These are phyloP conservation scores for Drepana arcuata DNA, from an alignment of 1,140 invertebrate genomes.

Conservation along the genomic window DNA sequence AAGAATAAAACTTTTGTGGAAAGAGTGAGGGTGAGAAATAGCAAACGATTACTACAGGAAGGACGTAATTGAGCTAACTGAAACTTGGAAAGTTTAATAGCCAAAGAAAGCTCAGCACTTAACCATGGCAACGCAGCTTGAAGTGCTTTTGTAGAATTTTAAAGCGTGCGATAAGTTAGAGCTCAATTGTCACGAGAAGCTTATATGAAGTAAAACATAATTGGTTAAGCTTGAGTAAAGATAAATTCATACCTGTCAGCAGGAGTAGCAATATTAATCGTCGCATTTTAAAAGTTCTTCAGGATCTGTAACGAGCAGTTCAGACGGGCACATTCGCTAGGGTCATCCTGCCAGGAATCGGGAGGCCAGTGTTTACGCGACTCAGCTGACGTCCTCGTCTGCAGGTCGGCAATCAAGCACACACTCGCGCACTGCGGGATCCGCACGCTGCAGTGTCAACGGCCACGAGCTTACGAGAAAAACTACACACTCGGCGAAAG, in stretches of 20 bases:
- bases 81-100: too few species aligned
- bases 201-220: too few species aligned
- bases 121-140: too few species aligned
- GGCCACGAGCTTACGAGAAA: slow-evolving; percentile 59
- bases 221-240: too few species aligned
- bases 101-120: too few species aligned
- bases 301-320: slow-evolving; percentile 18
- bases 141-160: too few species aligned
- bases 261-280: slow-evolving; percentile 42
- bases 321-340: slow-evolving; percentile 25
- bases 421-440: slow-evolving; percentile 68
- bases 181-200: too few species aligned
- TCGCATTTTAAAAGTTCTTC: slow-evolving; percentile 45
- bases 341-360: slow-evolving; percentile 34
- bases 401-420: slow-evolving; percentile 59
- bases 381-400: slow-evolving; percentile 57
- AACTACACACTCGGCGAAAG: slow-evolving; percentile 57
- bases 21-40: too few species aligned
- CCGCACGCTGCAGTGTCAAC: slow-evolving; percentile 68
- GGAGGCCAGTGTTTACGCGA: slow-evolving; percentile 59
- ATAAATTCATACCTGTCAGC: slow-evolving; percentile 56
- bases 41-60: too few species aligned
- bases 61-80: too few species aligned
- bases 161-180: too few species aligned
- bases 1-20: too few species aligned